These are phyloP conservation scores for Circaetus gallicus DNA, from an alignment of 2,113 vertebrate genomes.

Conservation along the genomic window DNA sequence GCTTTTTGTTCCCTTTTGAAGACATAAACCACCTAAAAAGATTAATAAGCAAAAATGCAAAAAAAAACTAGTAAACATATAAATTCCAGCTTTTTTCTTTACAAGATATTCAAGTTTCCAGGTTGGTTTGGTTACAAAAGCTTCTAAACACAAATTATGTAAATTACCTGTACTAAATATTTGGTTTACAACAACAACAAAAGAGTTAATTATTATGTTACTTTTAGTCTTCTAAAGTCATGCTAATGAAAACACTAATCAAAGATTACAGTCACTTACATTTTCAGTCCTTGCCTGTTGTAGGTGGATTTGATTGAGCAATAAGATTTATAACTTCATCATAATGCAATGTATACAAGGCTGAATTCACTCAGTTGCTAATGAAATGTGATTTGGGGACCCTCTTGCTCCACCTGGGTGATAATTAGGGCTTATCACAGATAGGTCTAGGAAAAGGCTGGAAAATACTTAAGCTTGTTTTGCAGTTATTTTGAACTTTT, in stretches of 20 bases:
- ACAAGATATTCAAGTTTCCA: not conserved
- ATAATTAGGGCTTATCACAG: constrained; percentile 3
- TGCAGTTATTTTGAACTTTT: not conserved
- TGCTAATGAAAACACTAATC: constrained; percentile 6
- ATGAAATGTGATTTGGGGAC: not conserved
- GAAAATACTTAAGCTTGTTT: constrained; percentile 28
- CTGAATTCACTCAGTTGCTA: not conserved
- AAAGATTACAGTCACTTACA: not conserved
- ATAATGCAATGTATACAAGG: not conserved
- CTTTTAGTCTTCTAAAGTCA: not conserved
- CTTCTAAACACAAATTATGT: not conserved
- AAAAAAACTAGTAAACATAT: not conserved
- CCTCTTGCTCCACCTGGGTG: constrained; percentile 13
- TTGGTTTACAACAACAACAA: not conserved
- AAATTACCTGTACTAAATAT: not conserved
- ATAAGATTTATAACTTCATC: not conserved
- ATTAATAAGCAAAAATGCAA: not conserved
- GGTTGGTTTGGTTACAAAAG: not conserved
- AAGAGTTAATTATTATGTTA: not conserved
- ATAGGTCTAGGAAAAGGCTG: constrained; percentile 5
- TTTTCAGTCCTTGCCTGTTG: not conserved
- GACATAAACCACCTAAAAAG: not conserved
- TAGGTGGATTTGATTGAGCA: not conserved
- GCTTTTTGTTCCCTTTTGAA: not conserved
- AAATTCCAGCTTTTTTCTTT: not conserved